Conservation (phyloP, 2,113 vertebrate genomes). For the Eretmochelys imbricata region DNA sequence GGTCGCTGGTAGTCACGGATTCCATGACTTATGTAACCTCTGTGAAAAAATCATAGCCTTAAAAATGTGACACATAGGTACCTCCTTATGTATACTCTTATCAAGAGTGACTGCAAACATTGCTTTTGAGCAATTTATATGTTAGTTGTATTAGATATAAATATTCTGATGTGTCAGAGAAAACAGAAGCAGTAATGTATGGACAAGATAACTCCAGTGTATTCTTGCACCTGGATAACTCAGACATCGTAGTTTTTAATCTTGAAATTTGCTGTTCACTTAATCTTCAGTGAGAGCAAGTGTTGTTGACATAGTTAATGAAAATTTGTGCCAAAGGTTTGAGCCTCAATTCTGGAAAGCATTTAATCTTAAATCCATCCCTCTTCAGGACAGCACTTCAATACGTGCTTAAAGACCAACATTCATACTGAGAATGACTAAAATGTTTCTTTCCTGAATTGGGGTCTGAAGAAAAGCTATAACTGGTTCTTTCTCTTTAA, state of each 20-base stretch:
- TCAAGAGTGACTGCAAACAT: too few species aligned
- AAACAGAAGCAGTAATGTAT: neutral
- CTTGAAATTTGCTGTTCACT: neutral
- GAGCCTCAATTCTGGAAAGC: too few species aligned
- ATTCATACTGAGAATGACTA: too few species aligned
- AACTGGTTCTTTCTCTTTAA: too few species aligned
- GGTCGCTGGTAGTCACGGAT: too few species aligned
- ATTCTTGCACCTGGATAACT: neutral
- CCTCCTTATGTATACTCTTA: neutral
- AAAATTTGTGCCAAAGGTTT: neutral
- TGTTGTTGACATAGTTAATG: conserved; percentile 6
- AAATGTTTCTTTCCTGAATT: too few species aligned
- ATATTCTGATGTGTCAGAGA: neutral
- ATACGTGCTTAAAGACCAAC: too few species aligned
- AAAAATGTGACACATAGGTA: neutral
- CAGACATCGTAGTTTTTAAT: neutral
- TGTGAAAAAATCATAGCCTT: too few species aligned
- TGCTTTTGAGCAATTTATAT: neutral
- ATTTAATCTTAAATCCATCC: too few species aligned
- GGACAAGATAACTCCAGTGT: neutral
- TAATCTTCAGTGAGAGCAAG: neutral
- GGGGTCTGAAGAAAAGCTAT: too few species aligned
- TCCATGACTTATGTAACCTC: too few species aligned
- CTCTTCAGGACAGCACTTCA: too few species aligned
- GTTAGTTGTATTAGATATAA: neutral